These are phyloP conservation scores for Platalea minor DNA, from an alignment of 2,797 vertebrate genomes.

Conservation along the genomic window DNA sequence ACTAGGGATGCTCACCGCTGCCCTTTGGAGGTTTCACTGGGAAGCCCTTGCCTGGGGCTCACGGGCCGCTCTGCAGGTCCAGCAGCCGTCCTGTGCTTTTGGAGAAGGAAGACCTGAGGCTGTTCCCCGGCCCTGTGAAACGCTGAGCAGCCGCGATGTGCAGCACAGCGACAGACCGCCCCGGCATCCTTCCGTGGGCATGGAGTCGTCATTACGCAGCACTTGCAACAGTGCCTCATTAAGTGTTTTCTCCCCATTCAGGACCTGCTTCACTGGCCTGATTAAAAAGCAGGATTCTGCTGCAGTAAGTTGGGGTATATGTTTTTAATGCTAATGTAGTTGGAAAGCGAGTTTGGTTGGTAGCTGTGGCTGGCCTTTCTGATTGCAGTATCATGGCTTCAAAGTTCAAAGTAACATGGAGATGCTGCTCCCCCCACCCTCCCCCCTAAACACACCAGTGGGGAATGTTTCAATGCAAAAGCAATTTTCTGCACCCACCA, in stretches of 20 bases:
- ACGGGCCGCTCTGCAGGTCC: fast-evolving
- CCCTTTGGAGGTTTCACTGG: neutral
- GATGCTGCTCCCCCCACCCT: neutral
- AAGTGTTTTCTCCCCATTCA: neutral
- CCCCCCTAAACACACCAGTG: neutral
- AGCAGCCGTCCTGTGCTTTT: neutral
- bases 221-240: neutral
- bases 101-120: neutral
- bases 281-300: neutral
- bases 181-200: neutral
- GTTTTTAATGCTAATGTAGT: neutral
- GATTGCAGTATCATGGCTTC: conserved; percentile 31
- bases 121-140: neutral
- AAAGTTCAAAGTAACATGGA: neutral
- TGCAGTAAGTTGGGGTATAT: neutral
- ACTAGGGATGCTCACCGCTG: fast-evolving
- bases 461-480: neutral
- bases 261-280: neutral
- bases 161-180: neutral
- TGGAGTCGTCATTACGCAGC: neutral
- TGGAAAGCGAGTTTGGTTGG: neutral
- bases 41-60: neutral
- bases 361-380: conserved; percentile 33
- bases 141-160: neutral
- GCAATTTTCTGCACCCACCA: neutral